Evolutionary conservation across 2,113 vertebrate genomes (phyloP).

Genomic region (Myotis davidii): DNA sequence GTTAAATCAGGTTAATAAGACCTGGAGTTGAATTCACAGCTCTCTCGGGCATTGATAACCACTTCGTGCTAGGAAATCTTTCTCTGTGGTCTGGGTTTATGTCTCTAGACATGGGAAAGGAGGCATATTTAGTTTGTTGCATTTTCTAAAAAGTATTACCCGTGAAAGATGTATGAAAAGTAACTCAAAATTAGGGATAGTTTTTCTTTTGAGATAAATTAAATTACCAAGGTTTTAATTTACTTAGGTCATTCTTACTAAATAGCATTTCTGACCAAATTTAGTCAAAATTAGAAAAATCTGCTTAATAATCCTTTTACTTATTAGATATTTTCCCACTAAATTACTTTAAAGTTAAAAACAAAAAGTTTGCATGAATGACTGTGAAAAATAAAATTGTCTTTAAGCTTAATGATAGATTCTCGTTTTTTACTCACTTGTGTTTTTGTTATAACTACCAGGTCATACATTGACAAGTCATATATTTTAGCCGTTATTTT

Average conservation of each 20-base stretch:
- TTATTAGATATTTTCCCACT: conserved; percentile 20
- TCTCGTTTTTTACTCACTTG: not conserved
- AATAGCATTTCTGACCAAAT: conserved; percentile 29
- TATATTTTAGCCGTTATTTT: conserved; percentile 49
- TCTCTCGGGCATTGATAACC: not conserved
- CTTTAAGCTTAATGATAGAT: conserved; percentile 21
- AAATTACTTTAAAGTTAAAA: conserved; percentile 58
- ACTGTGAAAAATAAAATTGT: conserved; percentile 33
- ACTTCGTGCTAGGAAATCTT: not conserved
- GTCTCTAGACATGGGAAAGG: not conserved
- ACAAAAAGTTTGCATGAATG: conserved; percentile 30
- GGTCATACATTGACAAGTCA: conserved; percentile 9
- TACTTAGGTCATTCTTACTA: conserved; percentile 34
- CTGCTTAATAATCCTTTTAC: conserved; percentile 9
- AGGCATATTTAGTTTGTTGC: not conserved
- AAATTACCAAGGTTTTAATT: conserved; percentile 10
- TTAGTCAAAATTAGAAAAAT: conserved; percentile 43
- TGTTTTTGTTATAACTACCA: conserved; percentile 3
- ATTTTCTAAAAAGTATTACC: conserved; percentile 34
- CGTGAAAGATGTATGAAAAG: not conserved
- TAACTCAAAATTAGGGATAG: conserved; percentile 23
- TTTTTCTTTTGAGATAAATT: conserved; percentile 47
- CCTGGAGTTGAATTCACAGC: not conserved
- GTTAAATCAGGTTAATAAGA: not conserved
- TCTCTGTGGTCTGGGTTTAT: conserved; percentile 24